Conservation (phyloP, 2,888 invertebrate genomes). For the Drosophila imparisetae region DNA sequence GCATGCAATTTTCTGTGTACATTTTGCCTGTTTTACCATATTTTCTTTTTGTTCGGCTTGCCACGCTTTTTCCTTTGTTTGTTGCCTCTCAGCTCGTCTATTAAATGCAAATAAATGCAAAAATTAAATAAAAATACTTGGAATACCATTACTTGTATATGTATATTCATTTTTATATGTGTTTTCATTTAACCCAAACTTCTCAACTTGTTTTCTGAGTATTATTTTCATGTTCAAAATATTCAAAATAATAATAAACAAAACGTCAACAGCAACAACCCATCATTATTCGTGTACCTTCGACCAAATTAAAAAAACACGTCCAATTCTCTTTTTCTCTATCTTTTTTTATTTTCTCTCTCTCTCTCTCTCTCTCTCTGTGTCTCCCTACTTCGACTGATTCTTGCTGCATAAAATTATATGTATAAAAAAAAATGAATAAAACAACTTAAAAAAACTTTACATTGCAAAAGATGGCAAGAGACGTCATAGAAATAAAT, state of each 20-base stretch:
- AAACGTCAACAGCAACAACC: conserved; percentile 48
- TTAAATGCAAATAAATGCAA: conserved; percentile 68
- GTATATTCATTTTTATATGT: conserved; percentile 43
- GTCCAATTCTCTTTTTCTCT: conserved; percentile 36
- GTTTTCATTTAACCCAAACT: conserved; percentile 35
- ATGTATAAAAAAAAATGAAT: conserved; percentile 48
- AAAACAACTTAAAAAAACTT: conserved; percentile 45
- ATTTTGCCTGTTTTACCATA: conserved; percentile 41
- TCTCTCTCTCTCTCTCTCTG: conserved; percentile 1
- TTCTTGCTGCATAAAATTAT: conserved; percentile 72
- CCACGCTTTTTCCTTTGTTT: conserved; percentile 27
- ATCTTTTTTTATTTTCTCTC: background rate
- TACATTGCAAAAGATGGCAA: conserved; percentile 81
- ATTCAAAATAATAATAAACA: conserved; percentile 55
- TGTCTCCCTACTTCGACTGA: conserved; percentile 46
- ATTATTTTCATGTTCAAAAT: conserved; percentile 66
- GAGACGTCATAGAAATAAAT: conserved; percentile 85
- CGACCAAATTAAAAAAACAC: conserved; percentile 50
- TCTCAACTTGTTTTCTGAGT: conserved; percentile 55
- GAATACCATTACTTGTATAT: conserved; percentile 59
- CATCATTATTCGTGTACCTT: conserved; percentile 60
- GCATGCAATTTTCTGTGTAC: conserved; percentile 64
- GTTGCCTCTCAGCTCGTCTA: conserved; percentile 35
- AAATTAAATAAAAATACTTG: conserved; percentile 71
- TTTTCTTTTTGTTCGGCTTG: conserved; percentile 29